These are phyloP conservation scores for Callimico goeldii DNA, from an alignment of 2,797 vertebrate species.

Conservation along the genomic window DNA sequence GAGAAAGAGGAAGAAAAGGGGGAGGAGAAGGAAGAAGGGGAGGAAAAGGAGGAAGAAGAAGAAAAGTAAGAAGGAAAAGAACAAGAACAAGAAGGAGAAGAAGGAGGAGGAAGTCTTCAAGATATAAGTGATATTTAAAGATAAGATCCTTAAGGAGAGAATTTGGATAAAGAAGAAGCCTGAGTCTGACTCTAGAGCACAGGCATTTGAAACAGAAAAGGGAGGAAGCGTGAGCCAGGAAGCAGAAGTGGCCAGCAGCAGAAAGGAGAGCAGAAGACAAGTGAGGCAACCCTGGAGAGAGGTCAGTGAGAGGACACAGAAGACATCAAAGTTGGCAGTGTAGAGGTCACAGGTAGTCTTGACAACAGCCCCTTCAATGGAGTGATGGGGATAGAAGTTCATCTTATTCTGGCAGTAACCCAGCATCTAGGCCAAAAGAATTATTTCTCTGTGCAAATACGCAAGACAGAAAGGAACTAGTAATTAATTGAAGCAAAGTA, in stretches of 20 bases:
- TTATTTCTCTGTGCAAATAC: background rate
- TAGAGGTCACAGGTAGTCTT: background rate
- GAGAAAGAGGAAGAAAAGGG: background rate
- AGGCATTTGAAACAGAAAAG: background rate
- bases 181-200: background rate
- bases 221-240: background rate
- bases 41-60: background rate
- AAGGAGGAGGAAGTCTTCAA: background rate
- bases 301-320: background rate
- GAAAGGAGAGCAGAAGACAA: background rate
- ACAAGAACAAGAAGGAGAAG: background rate
- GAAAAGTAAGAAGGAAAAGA: background rate
- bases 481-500: background rate
- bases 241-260: background rate
- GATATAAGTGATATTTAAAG: constrained; percentile 5
- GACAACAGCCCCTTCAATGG: background rate
- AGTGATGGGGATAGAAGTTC: background rate
- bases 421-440: background rate
- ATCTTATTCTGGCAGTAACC: background rate
- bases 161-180: background rate
- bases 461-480: background rate
- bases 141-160: background rate
- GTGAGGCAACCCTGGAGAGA: background rate
- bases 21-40: background rate
- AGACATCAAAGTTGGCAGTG: background rate